Evolutionary conservation across 2,113 vertebrate genomes (phyloP), one percentile per base, ranked within the genome.

Genomic region (Triplophysa tibetana): DNA sequence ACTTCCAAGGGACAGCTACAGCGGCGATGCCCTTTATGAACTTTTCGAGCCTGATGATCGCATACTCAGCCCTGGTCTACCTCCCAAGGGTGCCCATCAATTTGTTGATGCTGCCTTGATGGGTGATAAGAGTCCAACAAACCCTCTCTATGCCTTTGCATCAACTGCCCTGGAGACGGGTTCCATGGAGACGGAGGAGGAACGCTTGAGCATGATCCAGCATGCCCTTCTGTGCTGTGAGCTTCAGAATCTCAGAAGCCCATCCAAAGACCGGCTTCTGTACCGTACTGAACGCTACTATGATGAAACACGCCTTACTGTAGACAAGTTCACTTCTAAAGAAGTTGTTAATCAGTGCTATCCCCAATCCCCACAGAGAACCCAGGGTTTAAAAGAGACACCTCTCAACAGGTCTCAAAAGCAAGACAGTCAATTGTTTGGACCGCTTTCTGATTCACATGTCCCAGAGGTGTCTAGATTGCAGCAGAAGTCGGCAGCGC

Each of bases 21-120:
- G 97, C 0, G 98, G 98, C 0, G 98, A 99, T 80, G 97, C 97
- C 26, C 95, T 99, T 23, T 99, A 99, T 9, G 98, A 99, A 82
- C 96, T 98, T 67, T 96, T 95, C 87, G 95, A 95, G 12, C 93
- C 94, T 1, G 94, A 95, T 26, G 97, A 99, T 2, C 88, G 91
- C 48, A 91, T 98, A 38, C 90, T 97, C 83, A 97, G 95, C 70
- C 95, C 96, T 19, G 91, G 90, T 78, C 92, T 93, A 50, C 86
- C 87, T 0, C 83, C 33, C 67, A 92, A 92, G 0, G 92, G 91
- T 12, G 87, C 89, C 74, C 90, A 92, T 68, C 89, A 92, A 56
- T 96, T 95, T 89, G 87, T 93, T 84, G 91, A 91, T 56, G 88
- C 94, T 48, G 84, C 90, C 60, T 80, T 92, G 54, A 88, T 92